phyloP scores from a whole-genome alignment of 2,797 vertebrate species.

The Enteromius argenteus region DNA sequence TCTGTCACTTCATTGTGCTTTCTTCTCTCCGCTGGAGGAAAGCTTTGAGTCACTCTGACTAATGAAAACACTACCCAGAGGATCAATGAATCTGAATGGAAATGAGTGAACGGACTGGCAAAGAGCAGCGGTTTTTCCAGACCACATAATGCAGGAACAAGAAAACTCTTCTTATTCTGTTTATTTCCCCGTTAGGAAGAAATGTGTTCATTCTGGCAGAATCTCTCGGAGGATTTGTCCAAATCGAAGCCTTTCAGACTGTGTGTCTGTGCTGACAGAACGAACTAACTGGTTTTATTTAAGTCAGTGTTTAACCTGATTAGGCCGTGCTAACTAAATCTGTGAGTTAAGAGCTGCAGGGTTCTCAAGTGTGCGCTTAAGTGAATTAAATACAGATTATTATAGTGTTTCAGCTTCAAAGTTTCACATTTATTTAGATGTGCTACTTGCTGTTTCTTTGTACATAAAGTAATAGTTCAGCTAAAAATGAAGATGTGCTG shows the following conservation, averaged over 20 bases:
- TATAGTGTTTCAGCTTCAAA: not conserved
- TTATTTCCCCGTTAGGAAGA: not conserved
- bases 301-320: not conserved
- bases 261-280: not conserved
- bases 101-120: constrained; percentile 40
- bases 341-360: not conserved
- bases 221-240: not conserved
- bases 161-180: constrained; percentile 21
- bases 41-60: constrained; percentile 63
- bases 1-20: constrained; percentile 52
- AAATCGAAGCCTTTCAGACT: not conserved
- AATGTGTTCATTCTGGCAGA: not conserved
- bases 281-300: not conserved
- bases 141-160: constrained; percentile 16
- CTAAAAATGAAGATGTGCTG: not conserved
- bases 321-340: not conserved
- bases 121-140: constrained; percentile 17
- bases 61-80: constrained; percentile 46
- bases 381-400: not conserved
- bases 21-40: constrained; percentile 37
- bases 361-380: not conserved
- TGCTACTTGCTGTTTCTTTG: not conserved
- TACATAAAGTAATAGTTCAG: not conserved
- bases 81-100: constrained; percentile 52
- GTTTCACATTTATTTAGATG: not conserved